A percentile compares a stretch with the other conserved stretches of the same genome.
Conservation (phyloP, 2,113 vertebrate genomes). For the Willisornis vidua region DNA sequence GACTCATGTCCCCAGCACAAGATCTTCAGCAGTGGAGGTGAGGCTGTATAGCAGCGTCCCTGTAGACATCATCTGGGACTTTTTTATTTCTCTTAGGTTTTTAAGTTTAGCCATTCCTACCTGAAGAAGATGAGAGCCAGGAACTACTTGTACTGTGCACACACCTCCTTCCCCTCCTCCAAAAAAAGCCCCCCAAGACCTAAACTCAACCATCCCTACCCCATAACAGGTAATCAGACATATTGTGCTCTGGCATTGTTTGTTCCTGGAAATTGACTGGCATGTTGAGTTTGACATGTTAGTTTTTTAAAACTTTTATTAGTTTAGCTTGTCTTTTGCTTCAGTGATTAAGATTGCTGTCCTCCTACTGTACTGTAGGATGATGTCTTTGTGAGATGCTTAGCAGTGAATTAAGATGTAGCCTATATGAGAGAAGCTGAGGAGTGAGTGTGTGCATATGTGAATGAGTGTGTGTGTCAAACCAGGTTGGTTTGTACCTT, state of each 20-base stretch:
- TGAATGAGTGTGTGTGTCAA: background rate
- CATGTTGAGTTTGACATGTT: background rate
- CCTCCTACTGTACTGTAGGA: background rate
- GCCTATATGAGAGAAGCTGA: background rate
- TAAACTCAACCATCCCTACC: background rate
- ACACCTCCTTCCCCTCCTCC: background rate
- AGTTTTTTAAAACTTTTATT: background rate
- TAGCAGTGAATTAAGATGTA: background rate
- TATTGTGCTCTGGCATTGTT: background rate
- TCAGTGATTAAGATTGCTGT: background rate
- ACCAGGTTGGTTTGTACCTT: too few species aligned
- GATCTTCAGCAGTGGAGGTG: background rate
- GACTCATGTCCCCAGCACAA: background rate
- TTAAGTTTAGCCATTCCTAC: background rate
- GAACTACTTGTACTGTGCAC: background rate
- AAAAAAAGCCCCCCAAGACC: background rate
- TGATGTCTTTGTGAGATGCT: background rate
- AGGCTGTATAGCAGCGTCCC: background rate
- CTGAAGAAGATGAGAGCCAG: background rate
- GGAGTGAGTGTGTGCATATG: background rate
- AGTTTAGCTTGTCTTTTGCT: background rate
- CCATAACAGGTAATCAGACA: background rate
- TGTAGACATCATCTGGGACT: background rate
- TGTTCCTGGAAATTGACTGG: background rate
- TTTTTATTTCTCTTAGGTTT: background rate